Evolutionary conservation across 2,113 vertebrate species (phyloP).

Genomic region (Pachycephala philippinensis): DNA sequence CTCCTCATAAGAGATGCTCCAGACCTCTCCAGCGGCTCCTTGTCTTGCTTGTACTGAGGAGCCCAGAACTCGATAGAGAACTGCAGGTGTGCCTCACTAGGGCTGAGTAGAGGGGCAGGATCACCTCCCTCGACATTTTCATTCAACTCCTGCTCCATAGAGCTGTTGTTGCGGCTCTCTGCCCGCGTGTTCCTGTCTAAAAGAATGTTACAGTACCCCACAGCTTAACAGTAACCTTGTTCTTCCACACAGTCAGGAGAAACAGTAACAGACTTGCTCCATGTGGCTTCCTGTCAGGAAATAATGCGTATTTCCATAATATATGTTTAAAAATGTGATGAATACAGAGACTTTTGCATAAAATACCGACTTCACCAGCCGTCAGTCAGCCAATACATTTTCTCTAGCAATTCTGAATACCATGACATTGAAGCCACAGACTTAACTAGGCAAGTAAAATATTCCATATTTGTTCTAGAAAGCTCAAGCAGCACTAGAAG

Average conservation of each 20-base stretch:
- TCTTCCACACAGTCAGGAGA: background rate
- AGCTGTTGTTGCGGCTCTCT: fast-evolving
- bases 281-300: background rate
- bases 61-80: background rate
- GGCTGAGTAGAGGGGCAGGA: background rate
- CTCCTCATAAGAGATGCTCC: background rate
- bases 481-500: background rate
- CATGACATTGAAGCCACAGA: background rate
- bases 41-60: background rate
- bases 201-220: background rate
- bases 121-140: background rate
- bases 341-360: background rate
- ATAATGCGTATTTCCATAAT: background rate
- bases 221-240: no score
- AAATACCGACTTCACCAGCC: background rate
- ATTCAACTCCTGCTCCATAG: fast-evolving
- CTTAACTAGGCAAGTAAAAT: background rate
- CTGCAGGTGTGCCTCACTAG: background rate
- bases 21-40: background rate
- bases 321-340: fast-evolving
- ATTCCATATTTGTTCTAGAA: background rate
- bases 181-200: no score
- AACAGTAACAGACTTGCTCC: background rate
- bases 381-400: background rate
- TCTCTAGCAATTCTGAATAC: background rate